Evolutionary conservation across 1,140 invertebrate species (phyloP).

Genomic region (Calephelis virginiensis): DNA sequence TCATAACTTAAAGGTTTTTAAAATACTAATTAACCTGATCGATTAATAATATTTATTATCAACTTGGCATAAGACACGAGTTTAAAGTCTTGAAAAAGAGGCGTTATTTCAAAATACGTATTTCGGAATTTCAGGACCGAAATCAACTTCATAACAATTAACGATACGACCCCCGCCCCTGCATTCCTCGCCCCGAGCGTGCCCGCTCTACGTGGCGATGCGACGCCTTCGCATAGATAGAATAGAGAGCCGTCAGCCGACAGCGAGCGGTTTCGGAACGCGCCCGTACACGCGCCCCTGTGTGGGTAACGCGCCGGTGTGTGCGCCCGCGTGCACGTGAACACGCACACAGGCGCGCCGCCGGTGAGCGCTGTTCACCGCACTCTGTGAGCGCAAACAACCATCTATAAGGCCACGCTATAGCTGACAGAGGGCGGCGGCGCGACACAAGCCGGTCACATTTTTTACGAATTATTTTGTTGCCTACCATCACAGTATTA

Average conservation of each 20-base stretch:
- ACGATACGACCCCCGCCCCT: constrained; percentile 77
- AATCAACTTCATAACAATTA: constrained; percentile 79
- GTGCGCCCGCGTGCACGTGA: constrained; percentile 45
- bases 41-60: constrained; percentile 10
- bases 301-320: constrained; percentile 41
- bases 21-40: too few species aligned
- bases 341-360: constrained; percentile 60
- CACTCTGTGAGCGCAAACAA: constrained; percentile 78
- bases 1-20: too few species aligned
- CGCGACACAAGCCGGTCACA: constrained; percentile 53
- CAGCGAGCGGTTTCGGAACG: constrained; percentile 77
- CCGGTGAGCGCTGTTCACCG: constrained; percentile 78
- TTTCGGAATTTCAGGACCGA: constrained; percentile 77
- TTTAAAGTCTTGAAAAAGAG: constrained; percentile 56
- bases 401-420: constrained; percentile 79
- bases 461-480: constrained; percentile 15
- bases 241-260: constrained; percentile 64
- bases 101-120: constrained; percentile 76
- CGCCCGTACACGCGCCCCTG: constrained; percentile 57
- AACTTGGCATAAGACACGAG: constrained; percentile 34
- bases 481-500: background rate
- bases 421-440: constrained; percentile 70
- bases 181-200: constrained; percentile 77
- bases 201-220: constrained; percentile 74
- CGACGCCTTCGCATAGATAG: constrained; percentile 78